A percentile compares a stretch with the other conserved stretches of the same genome.
These are phyloP conservation scores for Notolepis coatsorum DNA, from an alignment of 2,797 vertebrate genomes.

Conservation along the genomic window DNA sequence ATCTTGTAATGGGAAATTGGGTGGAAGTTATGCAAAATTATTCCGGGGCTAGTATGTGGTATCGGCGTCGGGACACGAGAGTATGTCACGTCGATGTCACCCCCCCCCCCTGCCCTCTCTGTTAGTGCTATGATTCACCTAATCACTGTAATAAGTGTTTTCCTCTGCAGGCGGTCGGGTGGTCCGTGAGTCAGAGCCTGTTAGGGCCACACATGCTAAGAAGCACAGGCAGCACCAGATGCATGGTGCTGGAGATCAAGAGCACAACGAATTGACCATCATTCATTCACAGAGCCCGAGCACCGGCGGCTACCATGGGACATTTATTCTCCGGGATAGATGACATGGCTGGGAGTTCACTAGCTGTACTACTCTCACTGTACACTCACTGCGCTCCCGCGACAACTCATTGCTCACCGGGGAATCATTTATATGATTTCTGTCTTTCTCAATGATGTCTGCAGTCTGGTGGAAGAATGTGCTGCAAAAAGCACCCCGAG, in stretches of 20 bases:
- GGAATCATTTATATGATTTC: background rate
- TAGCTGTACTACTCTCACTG: background rate
- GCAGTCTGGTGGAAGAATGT: conserved; percentile 21
- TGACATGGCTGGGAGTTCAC: conserved; percentile 10
- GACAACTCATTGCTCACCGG: background rate
- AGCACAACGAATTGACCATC: conserved; percentile 44
- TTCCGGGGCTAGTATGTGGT: conserved; percentile 23
- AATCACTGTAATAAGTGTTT: conserved; percentile 79
- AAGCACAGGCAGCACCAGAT: conserved; percentile 56
- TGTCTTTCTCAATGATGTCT: background rate
- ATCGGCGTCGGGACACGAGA: conserved; percentile 19
- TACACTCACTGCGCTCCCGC: conserved; percentile 16
- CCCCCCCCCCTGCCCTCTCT: conserved; percentile 33
- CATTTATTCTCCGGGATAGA: conserved; percentile 31
- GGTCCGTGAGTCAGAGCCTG: conserved; percentile 69
- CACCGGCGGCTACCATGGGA: conserved; percentile 32
- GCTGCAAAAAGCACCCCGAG: background rate
- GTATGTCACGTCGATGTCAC: conserved; percentile 42
- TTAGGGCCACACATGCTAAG: conserved; percentile 65
- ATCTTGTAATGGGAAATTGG: conserved; percentile 45
- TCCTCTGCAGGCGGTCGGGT: conserved; percentile 69
- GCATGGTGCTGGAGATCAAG: conserved; percentile 53
- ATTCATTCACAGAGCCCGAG: conserved; percentile 48
- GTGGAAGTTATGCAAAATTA: conserved; percentile 42
- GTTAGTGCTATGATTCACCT: conserved; percentile 67